phyloP scores from a whole-genome alignment of 2,888 invertebrate genomes.

The Idaea dimidiata region DNA sequence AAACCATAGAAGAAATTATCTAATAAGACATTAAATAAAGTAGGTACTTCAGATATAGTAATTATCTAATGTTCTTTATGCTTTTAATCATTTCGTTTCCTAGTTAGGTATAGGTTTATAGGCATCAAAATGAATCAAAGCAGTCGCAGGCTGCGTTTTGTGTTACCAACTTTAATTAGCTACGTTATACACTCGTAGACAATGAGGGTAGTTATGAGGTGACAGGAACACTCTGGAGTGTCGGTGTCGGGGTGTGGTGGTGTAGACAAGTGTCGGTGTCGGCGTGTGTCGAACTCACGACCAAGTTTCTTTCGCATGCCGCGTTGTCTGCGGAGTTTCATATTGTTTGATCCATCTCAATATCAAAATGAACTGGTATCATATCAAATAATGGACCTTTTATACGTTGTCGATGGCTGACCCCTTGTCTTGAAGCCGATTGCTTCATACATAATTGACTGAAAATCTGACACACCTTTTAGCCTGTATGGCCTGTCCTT shows the following conservation, averaged over 20 bases:
- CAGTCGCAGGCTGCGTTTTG: not conserved
- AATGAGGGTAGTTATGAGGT: not conserved
- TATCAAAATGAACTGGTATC: not conserved
- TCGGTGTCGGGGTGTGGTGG: not conserved
- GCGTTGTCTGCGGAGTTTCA: not conserved
- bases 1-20: no score
- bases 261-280: not conserved
- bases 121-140: not conserved
- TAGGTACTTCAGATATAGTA: not conserved
- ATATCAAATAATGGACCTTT: no score
- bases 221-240: not conserved
- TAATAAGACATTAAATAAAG: no score
- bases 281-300: not conserved
- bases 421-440: no score
- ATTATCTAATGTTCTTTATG: no score
- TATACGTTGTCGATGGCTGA: no score
- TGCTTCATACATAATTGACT: no score
- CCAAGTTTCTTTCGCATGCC: not conserved
- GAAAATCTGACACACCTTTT: no score
- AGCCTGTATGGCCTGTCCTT: no score
- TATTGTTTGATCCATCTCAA: not conserved
- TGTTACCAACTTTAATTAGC: not conserved
- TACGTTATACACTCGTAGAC: not conserved
- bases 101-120: not conserved
- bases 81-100: not conserved